Conservation (phyloP, 2,797 vertebrate species). For the Calcarius lapponicus region DNA sequence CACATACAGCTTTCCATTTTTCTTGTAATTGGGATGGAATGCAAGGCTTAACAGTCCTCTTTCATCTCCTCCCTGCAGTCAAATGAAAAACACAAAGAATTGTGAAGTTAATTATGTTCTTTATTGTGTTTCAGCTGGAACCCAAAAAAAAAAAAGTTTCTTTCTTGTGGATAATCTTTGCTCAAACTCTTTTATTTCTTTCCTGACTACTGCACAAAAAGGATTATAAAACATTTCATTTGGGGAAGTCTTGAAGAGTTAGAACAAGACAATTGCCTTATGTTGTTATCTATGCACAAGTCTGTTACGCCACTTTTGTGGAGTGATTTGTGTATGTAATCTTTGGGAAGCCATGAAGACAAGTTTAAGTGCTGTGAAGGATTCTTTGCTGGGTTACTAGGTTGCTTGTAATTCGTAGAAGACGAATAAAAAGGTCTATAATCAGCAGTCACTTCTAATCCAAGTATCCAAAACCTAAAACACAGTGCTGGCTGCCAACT, state of each 20-base stretch:
- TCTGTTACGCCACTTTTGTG: slow-evolving; percentile 87
- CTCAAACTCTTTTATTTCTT: slow-evolving; percentile 79
- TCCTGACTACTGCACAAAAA: slow-evolving; percentile 88
- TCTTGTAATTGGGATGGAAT: slow-evolving; percentile 99
- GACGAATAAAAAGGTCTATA: slow-evolving; percentile 91
- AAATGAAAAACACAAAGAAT: slow-evolving; percentile 98
- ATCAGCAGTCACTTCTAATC: slow-evolving; percentile 88
- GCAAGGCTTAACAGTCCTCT: slow-evolving; percentile 98
- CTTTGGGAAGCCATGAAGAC: slow-evolving; percentile 91
- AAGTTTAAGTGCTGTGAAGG: slow-evolving; percentile 89
- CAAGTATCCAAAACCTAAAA: slow-evolving; percentile 84
- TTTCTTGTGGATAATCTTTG: slow-evolving; percentile 85
- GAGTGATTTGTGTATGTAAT: slow-evolving; percentile 96
- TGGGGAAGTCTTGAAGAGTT: slow-evolving; percentile 81
- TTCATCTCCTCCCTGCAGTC: slow-evolving; percentile 99
- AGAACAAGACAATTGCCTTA: slow-evolving; percentile 84
- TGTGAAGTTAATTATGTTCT: slow-evolving; percentile 97
- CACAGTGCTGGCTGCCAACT: slow-evolving; percentile 87
- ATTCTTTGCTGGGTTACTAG: slow-evolving; percentile 90
- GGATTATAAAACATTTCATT: slow-evolving; percentile 94
- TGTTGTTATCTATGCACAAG: slow-evolving; percentile 82
- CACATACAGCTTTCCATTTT: slow-evolving; percentile 99
- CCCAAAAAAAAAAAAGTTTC: slow-evolving; percentile 77
- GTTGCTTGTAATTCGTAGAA: slow-evolving; percentile 92
- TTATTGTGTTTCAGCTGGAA: slow-evolving; percentile 84